Evolutionary conservation across 2,888 invertebrate species (phyloP).

Genomic region (Lasioglossum lativentre): DNA sequence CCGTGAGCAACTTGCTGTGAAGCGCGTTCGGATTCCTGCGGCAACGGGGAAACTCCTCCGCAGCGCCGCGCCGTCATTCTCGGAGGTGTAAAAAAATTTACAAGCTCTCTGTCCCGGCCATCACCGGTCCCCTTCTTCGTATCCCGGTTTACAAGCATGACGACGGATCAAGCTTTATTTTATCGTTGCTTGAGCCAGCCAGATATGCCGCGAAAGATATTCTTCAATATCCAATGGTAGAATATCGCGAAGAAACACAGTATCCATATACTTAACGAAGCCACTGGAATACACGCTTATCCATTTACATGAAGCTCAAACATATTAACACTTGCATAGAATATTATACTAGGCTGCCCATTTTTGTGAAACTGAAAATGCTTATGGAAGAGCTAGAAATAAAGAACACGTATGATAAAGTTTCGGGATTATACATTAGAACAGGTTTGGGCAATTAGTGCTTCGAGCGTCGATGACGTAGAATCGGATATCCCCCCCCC

Average conservation of each 20-base stretch:
- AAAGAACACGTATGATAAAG: too few species aligned
- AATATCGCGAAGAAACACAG: background rate
- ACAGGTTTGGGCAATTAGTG: too few species aligned
- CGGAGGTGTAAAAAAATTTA: conserved; percentile 35
- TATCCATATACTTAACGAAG: background rate
- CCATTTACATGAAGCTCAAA: background rate
- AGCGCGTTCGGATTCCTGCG: conserved; percentile 20
- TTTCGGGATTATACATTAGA: too few species aligned
- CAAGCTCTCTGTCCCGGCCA: background rate
- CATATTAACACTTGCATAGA: background rate
- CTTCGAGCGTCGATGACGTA: too few species aligned
- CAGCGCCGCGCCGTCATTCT: conserved; percentile 1
- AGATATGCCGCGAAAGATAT: background rate
- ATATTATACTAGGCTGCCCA: too few species aligned
- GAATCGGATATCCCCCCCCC: too few species aligned
- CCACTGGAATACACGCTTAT: background rate
- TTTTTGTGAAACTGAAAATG: too few species aligned
- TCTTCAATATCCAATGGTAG: background rate
- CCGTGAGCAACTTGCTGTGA: conserved; percentile 17
- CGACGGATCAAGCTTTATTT: background rate
- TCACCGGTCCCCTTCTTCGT: background rate
- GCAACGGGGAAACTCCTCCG: background rate
- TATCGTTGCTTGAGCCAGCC: background rate
- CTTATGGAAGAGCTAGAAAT: too few species aligned
- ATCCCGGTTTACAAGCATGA: background rate